Conservation (phyloP, 2,888 invertebrate species). For the Cheilosia grossa region DNA sequence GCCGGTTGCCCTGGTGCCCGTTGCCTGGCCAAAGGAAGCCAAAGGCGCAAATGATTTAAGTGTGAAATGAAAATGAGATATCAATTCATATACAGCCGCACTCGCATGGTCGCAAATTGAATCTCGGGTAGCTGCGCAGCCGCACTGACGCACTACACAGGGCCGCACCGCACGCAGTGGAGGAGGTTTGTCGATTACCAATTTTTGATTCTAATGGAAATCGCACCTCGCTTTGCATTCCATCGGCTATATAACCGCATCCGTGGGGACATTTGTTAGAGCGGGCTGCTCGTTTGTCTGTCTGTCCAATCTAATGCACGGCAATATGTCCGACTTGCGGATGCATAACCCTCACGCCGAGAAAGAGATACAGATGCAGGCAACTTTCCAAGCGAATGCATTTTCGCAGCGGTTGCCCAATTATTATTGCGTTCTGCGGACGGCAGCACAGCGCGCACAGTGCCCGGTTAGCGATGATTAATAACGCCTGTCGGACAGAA, state of each 20-base stretch:
- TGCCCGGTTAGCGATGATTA: slow-evolving; percentile 71
- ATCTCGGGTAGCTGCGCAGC: slow-evolving; percentile 50
- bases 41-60: slow-evolving; percentile 73
- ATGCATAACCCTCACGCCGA: slow-evolving; percentile 65
- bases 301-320: slow-evolving; percentile 70
- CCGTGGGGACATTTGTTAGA: slow-evolving; percentile 72
- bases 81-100: slow-evolving; percentile 61
- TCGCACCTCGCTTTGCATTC: slow-evolving; percentile 54
- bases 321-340: slow-evolving; percentile 68
- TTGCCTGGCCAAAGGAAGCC: slow-evolving; percentile 40
- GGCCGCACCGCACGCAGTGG: slow-evolving; percentile 33
- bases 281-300: slow-evolving; percentile 69
- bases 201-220: slow-evolving; percentile 73
- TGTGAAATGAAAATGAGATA: slow-evolving; percentile 75
- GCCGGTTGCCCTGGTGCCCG: slow-evolving; percentile 61
- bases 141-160: slow-evolving; percentile 55
- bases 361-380: slow-evolving; percentile 21
- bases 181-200: slow-evolving; percentile 64
- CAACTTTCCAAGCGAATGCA: slow-evolving; percentile 58
- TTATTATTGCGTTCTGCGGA: slow-evolving; percentile 69
- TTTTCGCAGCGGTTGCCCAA: slow-evolving; percentile 72
- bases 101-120: slow-evolving; percentile 52
- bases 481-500: slow-evolving; percentile 55
- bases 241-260: slow-evolving; percentile 34
- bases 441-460: slow-evolving; percentile 38